A percentile compares a stretch with the other conserved stretches of the same genome.
phyloP scores from a whole-genome alignment of 2,888 invertebrate species.

The Cabera pusaria region DNA sequence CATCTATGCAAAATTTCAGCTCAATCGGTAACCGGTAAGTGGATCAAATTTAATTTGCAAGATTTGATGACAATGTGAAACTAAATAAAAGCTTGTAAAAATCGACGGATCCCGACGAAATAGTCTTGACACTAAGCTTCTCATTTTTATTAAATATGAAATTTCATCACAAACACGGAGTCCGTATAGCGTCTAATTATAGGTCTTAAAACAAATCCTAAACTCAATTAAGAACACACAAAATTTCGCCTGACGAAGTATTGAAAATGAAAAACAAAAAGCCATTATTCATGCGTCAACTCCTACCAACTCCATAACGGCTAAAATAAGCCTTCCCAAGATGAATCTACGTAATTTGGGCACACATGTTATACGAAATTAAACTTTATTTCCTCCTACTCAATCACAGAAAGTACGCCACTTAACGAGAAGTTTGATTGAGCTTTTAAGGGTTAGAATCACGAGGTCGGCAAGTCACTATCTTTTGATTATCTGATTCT shows the following conservation, averaged over 20 bases:
- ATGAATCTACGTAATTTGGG: constrained; percentile 21
- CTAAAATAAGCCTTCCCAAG: constrained; percentile 13
- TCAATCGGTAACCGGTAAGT: no score
- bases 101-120: no score
- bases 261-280: constrained; percentile 19
- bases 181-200: no score
- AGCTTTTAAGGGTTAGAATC: constrained; percentile 8
- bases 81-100: no score
- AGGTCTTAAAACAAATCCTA: not conserved
- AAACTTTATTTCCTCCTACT: constrained; percentile 26
- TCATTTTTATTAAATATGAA: no score
- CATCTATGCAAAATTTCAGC: no score
- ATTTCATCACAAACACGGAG: no score
- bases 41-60: no score
- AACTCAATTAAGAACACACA: constrained; percentile 7
- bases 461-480: not conserved
- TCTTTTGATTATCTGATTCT: no score
- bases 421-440: constrained; percentile 23
- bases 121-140: no score
- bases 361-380: constrained; percentile 26
- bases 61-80: no score
- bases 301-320: constrained; percentile 16
- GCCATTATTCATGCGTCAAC: constrained; percentile 17
- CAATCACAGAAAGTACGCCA: constrained; percentile 26
- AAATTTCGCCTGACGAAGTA: constrained; percentile 8